phyloP scores from a whole-genome alignment of 1,140 invertebrate species.

The Aphidius ervi region DNA sequence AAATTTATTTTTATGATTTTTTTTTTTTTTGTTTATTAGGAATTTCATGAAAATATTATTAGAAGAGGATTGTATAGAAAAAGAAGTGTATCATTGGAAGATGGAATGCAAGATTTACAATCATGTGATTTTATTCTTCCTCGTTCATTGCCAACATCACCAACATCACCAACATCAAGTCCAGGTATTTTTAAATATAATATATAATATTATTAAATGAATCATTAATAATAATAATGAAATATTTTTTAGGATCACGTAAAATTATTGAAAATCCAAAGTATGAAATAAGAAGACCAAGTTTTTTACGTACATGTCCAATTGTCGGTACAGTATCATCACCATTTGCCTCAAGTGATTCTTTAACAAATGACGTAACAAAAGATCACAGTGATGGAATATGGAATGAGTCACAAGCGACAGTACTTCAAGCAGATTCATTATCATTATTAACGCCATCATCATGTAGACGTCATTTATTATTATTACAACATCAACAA shows the following conservation, averaged over 20 bases:
- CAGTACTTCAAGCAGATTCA: conserved; percentile 72
- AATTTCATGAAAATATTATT: conserved; percentile 76
- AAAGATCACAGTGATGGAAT: conserved; percentile 79
- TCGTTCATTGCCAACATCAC: conserved; percentile 49
- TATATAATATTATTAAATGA: not conserved
- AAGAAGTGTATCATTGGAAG: conserved; percentile 65
- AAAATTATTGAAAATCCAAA: conserved; percentile 22
- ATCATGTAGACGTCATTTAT: conserved; percentile 68
- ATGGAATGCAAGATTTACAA: conserved; percentile 49
- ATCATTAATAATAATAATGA: not conserved
- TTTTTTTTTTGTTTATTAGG: conserved; percentile 42
- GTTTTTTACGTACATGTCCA: conserved; percentile 32
- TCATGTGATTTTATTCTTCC: conserved; percentile 43
- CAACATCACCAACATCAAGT: conserved; percentile 43
- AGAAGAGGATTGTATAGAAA: conserved; percentile 68
- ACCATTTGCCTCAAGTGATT: conserved; percentile 77
- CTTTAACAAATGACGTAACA: conserved; percentile 68
- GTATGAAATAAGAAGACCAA: conserved; percentile 24
- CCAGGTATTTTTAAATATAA: conserved; percentile 26
- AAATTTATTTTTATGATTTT: not conserved
- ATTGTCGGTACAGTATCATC: conserved; percentile 48
- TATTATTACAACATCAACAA: conserved; percentile 76
- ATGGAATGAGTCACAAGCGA: conserved; percentile 84
- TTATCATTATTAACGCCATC: conserved; percentile 68
- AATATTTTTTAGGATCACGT: not conserved